Evolutionary conservation across 1,140 invertebrate species (phyloP).

Genomic region (Apolygus lucorum): DNA sequence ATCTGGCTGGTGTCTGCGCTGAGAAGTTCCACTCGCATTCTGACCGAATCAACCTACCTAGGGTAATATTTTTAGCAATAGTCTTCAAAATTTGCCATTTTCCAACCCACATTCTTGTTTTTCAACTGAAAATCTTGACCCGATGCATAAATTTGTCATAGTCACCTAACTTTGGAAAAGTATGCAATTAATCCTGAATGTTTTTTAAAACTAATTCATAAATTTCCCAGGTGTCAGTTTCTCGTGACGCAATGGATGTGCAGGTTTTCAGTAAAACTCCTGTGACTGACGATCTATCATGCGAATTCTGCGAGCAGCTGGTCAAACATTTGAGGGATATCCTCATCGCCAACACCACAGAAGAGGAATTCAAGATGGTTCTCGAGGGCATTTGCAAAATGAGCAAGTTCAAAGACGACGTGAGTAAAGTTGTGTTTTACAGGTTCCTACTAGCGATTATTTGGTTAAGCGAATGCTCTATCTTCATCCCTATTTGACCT

Average conservation of each 20-base stretch:
- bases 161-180: too few species aligned
- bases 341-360: slow-evolving; percentile 75
- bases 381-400: slow-evolving; percentile 47
- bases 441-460: too few species aligned
- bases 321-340: slow-evolving; percentile 68
- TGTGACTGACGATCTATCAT: slow-evolving; percentile 58
- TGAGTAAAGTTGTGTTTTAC: too few species aligned
- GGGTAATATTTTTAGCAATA: not conserved
- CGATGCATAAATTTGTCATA: too few species aligned
- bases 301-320: slow-evolving; percentile 73
- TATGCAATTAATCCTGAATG: too few species aligned
- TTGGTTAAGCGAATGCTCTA: too few species aligned
- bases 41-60: not conserved
- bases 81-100: too few species aligned
- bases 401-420: slow-evolving; percentile 38
- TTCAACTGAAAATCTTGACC: too few species aligned
- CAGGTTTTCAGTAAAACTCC: not conserved
- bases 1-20: slow-evolving; percentile 61
- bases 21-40: slow-evolving; percentile 27
- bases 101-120: too few species aligned
- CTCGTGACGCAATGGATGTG: not conserved
- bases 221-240: not conserved
- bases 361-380: slow-evolving; percentile 67
- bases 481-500: too few species aligned
- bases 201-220: too few species aligned